These are phyloP conservation scores for Gobio gobio DNA, from an alignment of 2,113 vertebrate species.

Conservation along the genomic window DNA sequence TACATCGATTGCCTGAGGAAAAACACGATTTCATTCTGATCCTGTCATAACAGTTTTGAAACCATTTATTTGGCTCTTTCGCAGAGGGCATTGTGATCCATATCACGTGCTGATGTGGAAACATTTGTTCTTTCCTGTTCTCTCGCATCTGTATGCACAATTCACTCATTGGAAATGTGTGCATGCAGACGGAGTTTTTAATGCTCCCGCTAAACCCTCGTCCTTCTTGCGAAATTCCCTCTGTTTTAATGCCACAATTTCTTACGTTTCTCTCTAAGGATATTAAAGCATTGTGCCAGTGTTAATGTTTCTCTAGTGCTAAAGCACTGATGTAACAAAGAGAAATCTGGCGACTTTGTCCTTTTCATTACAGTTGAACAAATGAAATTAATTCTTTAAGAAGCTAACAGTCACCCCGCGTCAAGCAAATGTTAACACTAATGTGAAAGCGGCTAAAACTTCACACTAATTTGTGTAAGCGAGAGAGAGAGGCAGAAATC, in stretches of 20 bases:
- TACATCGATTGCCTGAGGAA: slow-evolving; percentile 36
- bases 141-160: slow-evolving; percentile 21
- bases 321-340: slow-evolving; percentile 40
- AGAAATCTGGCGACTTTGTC: slow-evolving; percentile 37
- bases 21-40: slow-evolving; percentile 44
- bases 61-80: slow-evolving; percentile 46
- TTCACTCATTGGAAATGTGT: background rate
- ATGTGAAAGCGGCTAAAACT: slow-evolving; percentile 20
- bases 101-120: slow-evolving; percentile 30
- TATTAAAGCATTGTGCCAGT: slow-evolving; percentile 37
- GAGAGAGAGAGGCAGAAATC: slow-evolving; percentile 19
- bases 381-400: slow-evolving; percentile 33
- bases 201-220: background rate
- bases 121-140: slow-evolving; percentile 24
- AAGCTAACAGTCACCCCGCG: slow-evolving; percentile 21
- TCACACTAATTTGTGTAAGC: background rate
- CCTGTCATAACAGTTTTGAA: slow-evolving; percentile 39
- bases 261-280: slow-evolving; percentile 19
- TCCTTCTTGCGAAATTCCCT: background rate
- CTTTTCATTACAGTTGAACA: slow-evolving; percentile 35
- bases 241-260: slow-evolving; percentile 40
- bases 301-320: slow-evolving; percentile 24
- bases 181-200: background rate
- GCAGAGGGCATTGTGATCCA: slow-evolving; percentile 30
- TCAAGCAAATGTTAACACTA: slow-evolving; percentile 5